Conservation (phyloP, 1,140 invertebrate species). For the Drepana arcuata region DNA sequence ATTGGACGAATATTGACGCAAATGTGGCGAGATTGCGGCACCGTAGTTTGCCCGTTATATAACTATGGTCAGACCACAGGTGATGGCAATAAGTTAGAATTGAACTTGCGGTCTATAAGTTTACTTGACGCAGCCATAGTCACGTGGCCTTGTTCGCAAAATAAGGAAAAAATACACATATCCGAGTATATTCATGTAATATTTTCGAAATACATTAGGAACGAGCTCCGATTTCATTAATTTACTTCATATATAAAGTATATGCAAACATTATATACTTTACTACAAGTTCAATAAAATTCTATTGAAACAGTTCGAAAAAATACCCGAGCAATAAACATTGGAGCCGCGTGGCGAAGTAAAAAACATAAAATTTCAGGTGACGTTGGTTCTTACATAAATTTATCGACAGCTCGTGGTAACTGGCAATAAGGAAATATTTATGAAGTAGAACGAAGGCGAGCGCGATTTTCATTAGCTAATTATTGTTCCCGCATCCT, state of each 20-base stretch:
- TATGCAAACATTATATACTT: too few species aligned
- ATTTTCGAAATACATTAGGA: too few species aligned
- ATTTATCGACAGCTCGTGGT: slow-evolving; percentile 66
- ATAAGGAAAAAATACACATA: too few species aligned
- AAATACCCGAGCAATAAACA: slow-evolving; percentile 36
- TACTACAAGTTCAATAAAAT: too few species aligned
- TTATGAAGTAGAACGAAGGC: slow-evolving; percentile 51
- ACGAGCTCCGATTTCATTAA: too few species aligned
- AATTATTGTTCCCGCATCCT: too few species aligned
- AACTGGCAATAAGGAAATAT: slow-evolving; percentile 64
- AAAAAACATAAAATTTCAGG: slow-evolving; percentile 64
- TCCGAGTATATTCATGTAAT: too few species aligned
- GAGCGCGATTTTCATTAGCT: slow-evolving; percentile 55
- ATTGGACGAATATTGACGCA: slow-evolving; percentile 59
- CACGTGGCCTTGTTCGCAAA: too few species aligned
- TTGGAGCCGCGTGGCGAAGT: slow-evolving; percentile 40
- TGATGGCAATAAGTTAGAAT: slow-evolving; percentile 49
- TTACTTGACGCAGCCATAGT: background rate
- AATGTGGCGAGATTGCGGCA: slow-evolving; percentile 46
- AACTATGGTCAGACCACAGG: slow-evolving; percentile 41
- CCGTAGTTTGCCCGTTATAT: slow-evolving; percentile 41
- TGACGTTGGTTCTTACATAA: slow-evolving; percentile 61
- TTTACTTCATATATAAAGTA: too few species aligned
- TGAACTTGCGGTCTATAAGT: slow-evolving; percentile 22
- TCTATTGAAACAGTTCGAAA: slow-evolving; percentile 2